Percentiles rank a stretch among this genome's conserved stretches.
Conservation (phyloP, 2,888 invertebrate genomes). For the Cacoxenus indagator region DNA sequence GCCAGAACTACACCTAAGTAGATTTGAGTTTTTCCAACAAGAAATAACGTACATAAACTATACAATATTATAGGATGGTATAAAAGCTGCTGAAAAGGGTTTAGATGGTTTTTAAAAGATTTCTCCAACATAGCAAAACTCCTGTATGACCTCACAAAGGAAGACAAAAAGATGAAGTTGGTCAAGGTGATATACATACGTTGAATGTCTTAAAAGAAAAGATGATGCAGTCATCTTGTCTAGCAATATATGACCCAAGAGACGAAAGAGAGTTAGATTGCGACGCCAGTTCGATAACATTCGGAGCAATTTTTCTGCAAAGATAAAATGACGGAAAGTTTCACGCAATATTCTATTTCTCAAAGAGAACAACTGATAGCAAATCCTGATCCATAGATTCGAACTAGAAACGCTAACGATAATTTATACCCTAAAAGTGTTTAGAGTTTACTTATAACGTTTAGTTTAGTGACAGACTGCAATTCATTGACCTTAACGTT, state of each 20-base stretch:
- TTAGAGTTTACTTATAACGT: background rate
- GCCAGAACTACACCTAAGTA: too few species aligned
- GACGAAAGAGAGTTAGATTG: background rate
- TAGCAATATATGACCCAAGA: background rate
- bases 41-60: too few species aligned
- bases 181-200: too few species aligned
- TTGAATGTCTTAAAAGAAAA: slow-evolving; percentile 21
- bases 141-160: too few species aligned
- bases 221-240: background rate
- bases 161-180: too few species aligned
- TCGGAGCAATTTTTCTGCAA: background rate
- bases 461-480: background rate
- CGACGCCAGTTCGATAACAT: background rate
- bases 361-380: background rate
- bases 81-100: too few species aligned
- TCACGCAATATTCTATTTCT: background rate
- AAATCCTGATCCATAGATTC: background rate
- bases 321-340: background rate
- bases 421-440: background rate
- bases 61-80: too few species aligned
- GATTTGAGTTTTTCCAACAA: too few species aligned
- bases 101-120: too few species aligned
- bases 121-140: too few species aligned
- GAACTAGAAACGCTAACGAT: background rate
- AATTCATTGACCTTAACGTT: too few species aligned